Percentiles rank a stretch among this genome's conserved stretches.
Conservation (phyloP, 2,888 invertebrate species). For the Ethmia dodecea region DNA sequence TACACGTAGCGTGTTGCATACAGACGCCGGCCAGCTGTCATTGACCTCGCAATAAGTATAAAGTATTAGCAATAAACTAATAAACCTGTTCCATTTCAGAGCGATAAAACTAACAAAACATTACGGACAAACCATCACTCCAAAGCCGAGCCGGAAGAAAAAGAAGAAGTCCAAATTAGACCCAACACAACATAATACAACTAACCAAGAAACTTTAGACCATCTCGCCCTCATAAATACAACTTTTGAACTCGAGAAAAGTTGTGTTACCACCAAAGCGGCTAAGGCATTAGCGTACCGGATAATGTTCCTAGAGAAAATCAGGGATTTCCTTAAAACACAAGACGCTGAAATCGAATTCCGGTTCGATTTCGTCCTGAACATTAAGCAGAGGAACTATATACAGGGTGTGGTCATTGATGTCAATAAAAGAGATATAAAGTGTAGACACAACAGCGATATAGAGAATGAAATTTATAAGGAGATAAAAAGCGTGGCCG, state of each 20-base stretch:
- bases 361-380: background rate
- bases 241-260: background rate
- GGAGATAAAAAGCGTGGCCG: constrained; percentile 1
- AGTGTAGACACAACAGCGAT: background rate
- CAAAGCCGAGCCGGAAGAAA: background rate
- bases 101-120: background rate
- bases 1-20: too few relatives aligned
- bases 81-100: constrained; percentile 1
- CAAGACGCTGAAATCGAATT: background rate
- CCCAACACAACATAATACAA: background rate
- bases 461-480: constrained; percentile 3
- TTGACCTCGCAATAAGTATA: too few relatives aligned
- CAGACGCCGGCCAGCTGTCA: too few relatives aligned
- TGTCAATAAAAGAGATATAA: background rate
- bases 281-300: background rate
- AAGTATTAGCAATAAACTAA: too few relatives aligned
- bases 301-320: background rate
- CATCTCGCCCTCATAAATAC: background rate
- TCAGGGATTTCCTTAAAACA: constrained; percentile 2
- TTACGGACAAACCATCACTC: background rate
- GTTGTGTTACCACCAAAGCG: background rate
- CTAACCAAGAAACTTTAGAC: background rate
- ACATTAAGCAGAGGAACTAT: background rate
- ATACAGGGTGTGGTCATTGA: constrained; percentile 1
- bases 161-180: background rate